These are phyloP conservation scores for Entelurus aequoreus DNA, from an alignment of 2,113 vertebrate genomes.

Conservation along the genomic window DNA sequence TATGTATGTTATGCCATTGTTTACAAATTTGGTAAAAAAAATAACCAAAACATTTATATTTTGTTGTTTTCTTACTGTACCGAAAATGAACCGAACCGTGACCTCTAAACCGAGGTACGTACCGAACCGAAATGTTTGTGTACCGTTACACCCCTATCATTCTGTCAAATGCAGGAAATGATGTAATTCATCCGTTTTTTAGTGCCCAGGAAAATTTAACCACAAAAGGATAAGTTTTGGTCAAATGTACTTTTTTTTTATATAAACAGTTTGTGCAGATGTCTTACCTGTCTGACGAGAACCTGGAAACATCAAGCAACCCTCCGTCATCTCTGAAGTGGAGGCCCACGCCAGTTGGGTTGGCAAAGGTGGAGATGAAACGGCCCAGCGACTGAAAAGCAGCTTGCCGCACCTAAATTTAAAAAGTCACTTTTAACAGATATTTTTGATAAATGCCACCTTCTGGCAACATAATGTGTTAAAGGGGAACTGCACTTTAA, in stretches of 20 bases:
- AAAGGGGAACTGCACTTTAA: too few species aligned
- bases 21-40: too few species aligned
- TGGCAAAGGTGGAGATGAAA: conserved; percentile 89
- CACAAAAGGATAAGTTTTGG: neutral
- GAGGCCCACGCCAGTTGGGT: conserved; percentile 80
- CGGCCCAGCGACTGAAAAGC: conserved; percentile 88
- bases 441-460: neutral
- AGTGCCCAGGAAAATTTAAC: neutral
- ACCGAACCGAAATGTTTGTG: too few species aligned
- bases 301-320: conserved; percentile 62
- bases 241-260: neutral
- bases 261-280: neutral
- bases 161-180: neutral
- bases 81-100: too few species aligned
- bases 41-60: too few species aligned
- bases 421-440: neutral
- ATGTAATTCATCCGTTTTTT: neutral
- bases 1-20: too few species aligned
- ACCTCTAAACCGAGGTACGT: too few species aligned
- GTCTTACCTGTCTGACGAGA: conserved; percentile 56
- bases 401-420: conserved; percentile 80
- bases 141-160: too few species aligned
- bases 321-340: conserved; percentile 78
- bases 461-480: neutral
- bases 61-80: too few species aligned